Evolutionary conservation across 2,888 invertebrate genomes (phyloP).

Genomic region (Colletes collaris): DNA sequence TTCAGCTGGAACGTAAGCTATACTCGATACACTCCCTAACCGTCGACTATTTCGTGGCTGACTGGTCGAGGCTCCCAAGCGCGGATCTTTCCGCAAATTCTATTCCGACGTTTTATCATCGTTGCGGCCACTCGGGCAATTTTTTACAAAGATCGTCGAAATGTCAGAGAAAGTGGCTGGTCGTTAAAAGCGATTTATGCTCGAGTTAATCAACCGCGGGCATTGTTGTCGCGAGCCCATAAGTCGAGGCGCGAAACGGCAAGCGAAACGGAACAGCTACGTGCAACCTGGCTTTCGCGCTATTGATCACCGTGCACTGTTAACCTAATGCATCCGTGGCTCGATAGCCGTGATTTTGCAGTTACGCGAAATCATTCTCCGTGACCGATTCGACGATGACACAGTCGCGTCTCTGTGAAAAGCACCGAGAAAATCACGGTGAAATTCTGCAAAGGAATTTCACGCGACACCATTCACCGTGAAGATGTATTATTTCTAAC

Average conservation of each 20-base stretch:
- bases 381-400: neutral
- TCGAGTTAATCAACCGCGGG: slow-evolving; percentile 3
- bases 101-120: no score
- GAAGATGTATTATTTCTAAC: no score
- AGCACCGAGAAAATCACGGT: neutral
- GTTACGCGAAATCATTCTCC: slow-evolving; percentile 16
- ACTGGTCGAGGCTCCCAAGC: no score
- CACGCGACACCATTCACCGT: no score
- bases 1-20: no score
- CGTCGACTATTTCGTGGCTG: no score
- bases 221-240: neutral
- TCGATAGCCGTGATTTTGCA: slow-evolving; percentile 22
- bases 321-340: slow-evolving; percentile 2
- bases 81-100: neutral
- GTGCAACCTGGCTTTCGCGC: neutral
- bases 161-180: slow-evolving; percentile 14
- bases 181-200: no score
- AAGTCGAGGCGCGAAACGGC: slow-evolving; percentile 3
- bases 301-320: slow-evolving; percentile 29
- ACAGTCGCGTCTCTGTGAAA: neutral
- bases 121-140: no score
- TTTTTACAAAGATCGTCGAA: no score
- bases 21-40: no score
- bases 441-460: neutral
- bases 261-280: slow-evolving; percentile 2